Conservation (phyloP, 2,888 invertebrate genomes). For the Drosophila monieri region DNA sequence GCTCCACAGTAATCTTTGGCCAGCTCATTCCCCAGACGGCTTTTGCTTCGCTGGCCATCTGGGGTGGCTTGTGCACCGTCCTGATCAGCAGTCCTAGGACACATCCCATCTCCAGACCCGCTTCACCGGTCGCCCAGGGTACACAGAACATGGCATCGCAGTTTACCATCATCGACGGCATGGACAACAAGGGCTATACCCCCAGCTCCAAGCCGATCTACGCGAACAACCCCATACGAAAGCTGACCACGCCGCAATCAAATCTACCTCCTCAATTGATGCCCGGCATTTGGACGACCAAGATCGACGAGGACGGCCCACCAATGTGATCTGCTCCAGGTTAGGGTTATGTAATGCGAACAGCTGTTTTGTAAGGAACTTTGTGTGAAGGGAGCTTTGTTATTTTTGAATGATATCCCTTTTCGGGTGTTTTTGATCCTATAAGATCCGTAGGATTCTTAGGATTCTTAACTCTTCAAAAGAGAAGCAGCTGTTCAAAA, state of each 20-base stretch:
- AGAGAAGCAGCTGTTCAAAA: conserved; percentile 24
- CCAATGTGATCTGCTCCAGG: conserved; percentile 51
- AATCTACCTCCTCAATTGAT: conserved; percentile 84
- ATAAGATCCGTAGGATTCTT: no score
- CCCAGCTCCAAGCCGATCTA: conserved; percentile 59
- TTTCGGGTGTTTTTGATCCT: no score
- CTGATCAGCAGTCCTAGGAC: conserved; percentile 83
- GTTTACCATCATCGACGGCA: conserved; percentile 67
- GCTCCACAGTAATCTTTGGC: conserved; percentile 82
- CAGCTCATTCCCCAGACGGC: conserved; percentile 83
- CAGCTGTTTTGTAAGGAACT: background rate
- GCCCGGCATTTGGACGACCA: conserved; percentile 84
- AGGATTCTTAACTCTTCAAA: background rate
- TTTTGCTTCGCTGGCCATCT: conserved; percentile 82
- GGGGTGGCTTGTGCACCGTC: conserved; percentile 81
- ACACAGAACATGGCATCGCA: conserved; percentile 66
- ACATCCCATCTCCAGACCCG: conserved; percentile 55
- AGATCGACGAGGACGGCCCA: conserved; percentile 77
- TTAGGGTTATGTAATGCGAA: conserved; percentile 10
- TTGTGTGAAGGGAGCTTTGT: background rate
- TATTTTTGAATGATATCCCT: background rate
- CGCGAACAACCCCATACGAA: conserved; percentile 67
- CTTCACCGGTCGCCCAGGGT: conserved; percentile 48
- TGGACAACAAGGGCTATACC: conserved; percentile 76
- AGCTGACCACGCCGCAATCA: conserved; percentile 76